A percentile compares a stretch with the other conserved stretches of the same genome.
Evolutionary conservation across 2,113 vertebrate genomes (phyloP).

Genomic region (Cnemophilus loriae): DNA sequence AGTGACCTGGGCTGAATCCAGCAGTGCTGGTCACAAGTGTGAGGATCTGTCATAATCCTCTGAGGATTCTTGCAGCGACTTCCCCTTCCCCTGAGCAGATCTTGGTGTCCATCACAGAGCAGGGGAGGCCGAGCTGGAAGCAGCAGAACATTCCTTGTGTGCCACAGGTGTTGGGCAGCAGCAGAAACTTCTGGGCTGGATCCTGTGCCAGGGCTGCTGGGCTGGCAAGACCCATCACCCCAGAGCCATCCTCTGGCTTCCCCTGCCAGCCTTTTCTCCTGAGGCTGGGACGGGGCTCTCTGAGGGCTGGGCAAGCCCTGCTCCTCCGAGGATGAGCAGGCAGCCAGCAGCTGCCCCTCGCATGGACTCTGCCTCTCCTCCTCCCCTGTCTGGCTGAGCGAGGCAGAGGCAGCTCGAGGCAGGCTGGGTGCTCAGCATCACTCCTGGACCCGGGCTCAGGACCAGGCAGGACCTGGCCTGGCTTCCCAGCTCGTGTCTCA

Average conservation of each 20-base stretch:
- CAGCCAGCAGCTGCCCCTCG: not conserved
- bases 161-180: not conserved
- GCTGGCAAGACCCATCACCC: not conserved
- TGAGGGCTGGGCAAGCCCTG: not conserved
- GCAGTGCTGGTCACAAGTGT: not conserved
- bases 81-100: not conserved
- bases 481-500: not conserved
- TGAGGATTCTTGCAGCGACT: fast-evolving
- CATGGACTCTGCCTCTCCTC: not conserved
- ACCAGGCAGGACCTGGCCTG: not conserved
- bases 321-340: not conserved
- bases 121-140: not conserved
- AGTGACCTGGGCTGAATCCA: not conserved
- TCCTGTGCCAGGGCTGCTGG: not conserved
- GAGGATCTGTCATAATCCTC: not conserved
- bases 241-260: not conserved
- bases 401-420: not conserved
- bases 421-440: not conserved
- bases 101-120: fast-evolving
- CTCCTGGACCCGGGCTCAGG: not conserved
- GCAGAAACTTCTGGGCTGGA: not conserved
- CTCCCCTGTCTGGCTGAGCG: not conserved
- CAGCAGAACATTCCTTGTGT: not conserved
- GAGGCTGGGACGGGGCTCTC: not conserved
- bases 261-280: not conserved